Evolutionary conservation across 2,113 vertebrate species (phyloP), one percentile per base, ranked within the genome.

Genomic region (Cariama cristata): DNA sequence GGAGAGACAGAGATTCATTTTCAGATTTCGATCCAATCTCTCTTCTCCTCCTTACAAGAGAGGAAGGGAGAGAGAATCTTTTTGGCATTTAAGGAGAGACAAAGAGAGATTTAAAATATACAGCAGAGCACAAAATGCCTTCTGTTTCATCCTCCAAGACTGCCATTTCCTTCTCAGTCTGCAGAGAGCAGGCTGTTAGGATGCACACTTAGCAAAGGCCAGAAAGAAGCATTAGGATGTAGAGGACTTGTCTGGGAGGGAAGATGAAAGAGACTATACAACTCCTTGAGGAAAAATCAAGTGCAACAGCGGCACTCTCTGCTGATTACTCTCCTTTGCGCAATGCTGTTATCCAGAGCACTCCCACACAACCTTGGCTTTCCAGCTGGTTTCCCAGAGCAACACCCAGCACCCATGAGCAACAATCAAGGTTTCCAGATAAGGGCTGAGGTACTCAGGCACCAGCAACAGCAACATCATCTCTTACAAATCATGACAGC

Each of bases 321-420:
- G 86, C 58, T 87, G 66, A 84, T 93, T 69, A 17, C 80, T 20
- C 27, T 82, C 76, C 60, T 93, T 88, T 81, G 76, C 86, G 55
- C 59, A 62, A 17, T 4, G 45, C 62, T 89, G 40, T 81, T 82
- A 81, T 22, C 69, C 77, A 30, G 26, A 89, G 79, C 58, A 15
- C 93, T 96, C 89, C 71, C 69, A 76, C 55, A 50, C 40, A 88
- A 40, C 86, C 84, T 58, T 50, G 77, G 53, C 73, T 80, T 45
- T 93, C 74, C 80, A 80, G 82, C 44, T 92, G 66, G 67, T 94
- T 86, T 86, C 84, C 68, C 92, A 56, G 66, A 88, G 88, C 86
- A 96, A 94, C 59, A 68, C 19, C 49, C 66, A 80, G 62, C 74
- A 77, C 59, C 28, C 18, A 3, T 12, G 33, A 79, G 60, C 53